Base-by-base conservation (phyloP, 2,113 vertebrate genomes). In the Chrysemys picta region DNA sequence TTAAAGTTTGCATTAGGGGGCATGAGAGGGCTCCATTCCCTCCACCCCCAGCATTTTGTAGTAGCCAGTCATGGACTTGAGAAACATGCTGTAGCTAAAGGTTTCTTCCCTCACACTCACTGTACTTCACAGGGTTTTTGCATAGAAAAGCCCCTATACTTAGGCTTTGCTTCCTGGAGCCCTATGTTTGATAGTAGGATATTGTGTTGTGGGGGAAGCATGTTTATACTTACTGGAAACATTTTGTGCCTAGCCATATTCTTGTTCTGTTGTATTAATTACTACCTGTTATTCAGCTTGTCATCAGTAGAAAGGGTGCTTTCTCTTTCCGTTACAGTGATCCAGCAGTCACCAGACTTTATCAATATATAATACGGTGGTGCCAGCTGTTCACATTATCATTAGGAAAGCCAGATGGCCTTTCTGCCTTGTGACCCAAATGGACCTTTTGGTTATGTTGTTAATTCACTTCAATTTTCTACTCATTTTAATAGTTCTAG, bases 331-430 rank as follows among this genome's bases (percentile, higher is more conserved):
- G 50, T 62, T 93, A 82, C 54, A 94, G 80, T 31, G 49, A 90
- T 4, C 50, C 91, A 91, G 75, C 6, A 85, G 47, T 91, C 87
- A 91, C 47, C 91, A 96, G 83, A 97, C 90, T 82, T 88, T 94
- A 96, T 93, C 91, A 91, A 91, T 78, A 87, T 53, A 94, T 82
- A 92, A 89, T 94, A 93, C 91, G 25, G 84, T 92, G 76, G 90
- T 90, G 94, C 85, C 89, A 93, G 89, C 72, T 90, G 90, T 84
- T 96, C 86, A 5, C 81, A 54, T 31, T 42, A 31, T 84, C 84
- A 19, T 84, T 88, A 94, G 86, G 89, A 96, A 96, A 94, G 91
- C 94, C 96, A 95, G 94, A 94, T 96, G 95, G 92, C 82, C 78
- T 96, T 93, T 89, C 93, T 97, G 96, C 94, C 93, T 95, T 91